A percentile compares a stretch with the other conserved stretches of the same genome.
Evolutionary conservation across 2,888 invertebrate species (phyloP).

Genomic region (Petrolisthes manimaculis): DNA sequence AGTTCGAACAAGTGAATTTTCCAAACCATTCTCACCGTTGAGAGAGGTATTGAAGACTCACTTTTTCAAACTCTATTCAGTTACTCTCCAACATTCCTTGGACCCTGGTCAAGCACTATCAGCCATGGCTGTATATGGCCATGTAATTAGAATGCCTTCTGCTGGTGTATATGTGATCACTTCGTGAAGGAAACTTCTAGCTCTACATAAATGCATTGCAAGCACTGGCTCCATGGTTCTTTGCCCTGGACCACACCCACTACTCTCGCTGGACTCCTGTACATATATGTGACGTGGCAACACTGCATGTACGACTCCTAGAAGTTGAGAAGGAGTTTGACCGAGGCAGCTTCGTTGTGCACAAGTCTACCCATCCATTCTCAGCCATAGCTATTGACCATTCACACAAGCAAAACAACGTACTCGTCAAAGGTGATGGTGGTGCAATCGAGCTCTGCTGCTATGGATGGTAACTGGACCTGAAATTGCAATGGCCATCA

Average conservation of each 20-base stretch:
- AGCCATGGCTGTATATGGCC: too few species aligned
- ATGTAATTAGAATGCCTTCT: not conserved
- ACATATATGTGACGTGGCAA: slow-evolving; percentile 1
- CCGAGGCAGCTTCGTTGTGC: slow-evolving; percentile 7
- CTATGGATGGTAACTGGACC: slow-evolving; percentile 33
- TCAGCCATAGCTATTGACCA: slow-evolving; percentile 4
- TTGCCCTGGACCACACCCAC: slow-evolving; percentile 4
- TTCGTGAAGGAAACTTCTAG: not conserved
- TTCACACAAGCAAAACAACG: not conserved
- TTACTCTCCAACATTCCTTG: too few species aligned
- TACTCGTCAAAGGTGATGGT: slow-evolving; percentile 30
- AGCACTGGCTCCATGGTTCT: slow-evolving; percentile 1
- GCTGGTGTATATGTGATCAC: not conserved
- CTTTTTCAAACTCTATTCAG: too few species aligned
- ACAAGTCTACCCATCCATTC: slow-evolving; percentile 4
- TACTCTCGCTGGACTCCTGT: not conserved
- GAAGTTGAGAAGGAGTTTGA: not conserved
- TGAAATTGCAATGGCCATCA: not conserved
- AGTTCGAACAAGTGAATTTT: too few species aligned
- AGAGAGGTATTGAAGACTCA: too few species aligned
- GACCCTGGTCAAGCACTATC: too few species aligned
- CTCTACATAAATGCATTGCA: slow-evolving; percentile 3
- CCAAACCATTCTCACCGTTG: too few species aligned
- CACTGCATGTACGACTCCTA: not conserved
- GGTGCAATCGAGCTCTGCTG: slow-evolving; percentile 25